Conservation (phyloP, 2,797 vertebrate genomes). For the Molothrus aeneus region DNA sequence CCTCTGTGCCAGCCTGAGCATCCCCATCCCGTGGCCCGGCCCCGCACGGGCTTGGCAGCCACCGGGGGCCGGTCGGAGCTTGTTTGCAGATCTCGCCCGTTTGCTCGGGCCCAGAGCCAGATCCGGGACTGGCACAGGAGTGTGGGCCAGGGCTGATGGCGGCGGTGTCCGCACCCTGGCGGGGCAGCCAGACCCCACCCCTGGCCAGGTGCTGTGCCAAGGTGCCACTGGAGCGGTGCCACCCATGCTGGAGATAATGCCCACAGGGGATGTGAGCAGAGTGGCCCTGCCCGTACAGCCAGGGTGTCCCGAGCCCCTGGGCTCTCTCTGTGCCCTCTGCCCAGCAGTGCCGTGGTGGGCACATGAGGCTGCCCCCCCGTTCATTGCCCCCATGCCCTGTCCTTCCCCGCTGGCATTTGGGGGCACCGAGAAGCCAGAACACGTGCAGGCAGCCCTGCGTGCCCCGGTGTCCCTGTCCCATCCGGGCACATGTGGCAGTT, state of each 20-base stretch:
- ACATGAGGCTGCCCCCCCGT: fast-evolving
- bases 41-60: neutral
- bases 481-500: neutral
- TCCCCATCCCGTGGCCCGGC: fast-evolving
- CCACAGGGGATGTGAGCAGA: fast-evolving
- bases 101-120: neutral
- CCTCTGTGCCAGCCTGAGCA: neutral
- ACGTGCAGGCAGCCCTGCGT: neutral
- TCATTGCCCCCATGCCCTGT: fast-evolving
- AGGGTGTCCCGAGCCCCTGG: fast-evolving
- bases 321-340: neutral
- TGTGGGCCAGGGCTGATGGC: neutral
- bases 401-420: neutral
- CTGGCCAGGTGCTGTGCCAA: neutral
- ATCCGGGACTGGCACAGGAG: neutral
- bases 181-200: neutral
- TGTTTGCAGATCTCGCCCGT: neutral
- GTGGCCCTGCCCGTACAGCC: fast-evolving
- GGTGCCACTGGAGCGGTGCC: neutral
- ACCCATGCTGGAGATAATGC: neutral
- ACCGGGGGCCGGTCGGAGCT: neutral
- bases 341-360: fast-evolving
- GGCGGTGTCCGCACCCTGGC: neutral
- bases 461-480: fast-evolving
- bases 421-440: neutral